These are phyloP conservation scores for Lepilemur ruficaudatus DNA, from an alignment of 2,797 vertebrate genomes.

Conservation along the genomic window DNA sequence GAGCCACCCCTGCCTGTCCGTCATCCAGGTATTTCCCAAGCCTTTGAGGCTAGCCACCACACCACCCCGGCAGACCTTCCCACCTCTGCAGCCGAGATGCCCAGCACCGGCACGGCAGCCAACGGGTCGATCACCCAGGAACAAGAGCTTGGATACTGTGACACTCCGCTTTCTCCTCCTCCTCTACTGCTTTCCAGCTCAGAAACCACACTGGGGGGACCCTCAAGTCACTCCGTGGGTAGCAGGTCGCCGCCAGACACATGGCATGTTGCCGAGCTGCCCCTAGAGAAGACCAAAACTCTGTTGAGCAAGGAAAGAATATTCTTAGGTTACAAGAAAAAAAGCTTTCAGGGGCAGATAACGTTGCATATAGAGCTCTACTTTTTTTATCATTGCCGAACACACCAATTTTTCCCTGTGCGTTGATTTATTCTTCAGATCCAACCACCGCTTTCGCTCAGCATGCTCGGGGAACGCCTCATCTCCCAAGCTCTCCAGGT, in stretches of 20 bases:
- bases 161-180: background rate
- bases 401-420: background rate
- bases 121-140: background rate
- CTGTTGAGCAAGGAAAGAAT: background rate
- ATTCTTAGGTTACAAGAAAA: background rate
- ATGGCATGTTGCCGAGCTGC: rapidly evolving
- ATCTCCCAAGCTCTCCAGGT: background rate
- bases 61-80: background rate
- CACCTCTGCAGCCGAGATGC: background rate
- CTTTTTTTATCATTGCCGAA: background rate
- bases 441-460: background rate
- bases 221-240: background rate
- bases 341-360: background rate
- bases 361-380: background rate
- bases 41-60: background rate
- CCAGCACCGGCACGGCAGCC: background rate
- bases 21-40: background rate
- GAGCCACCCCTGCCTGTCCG: background rate
- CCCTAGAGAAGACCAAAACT: background rate
- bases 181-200: background rate
- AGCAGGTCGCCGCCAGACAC: background rate
- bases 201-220: background rate
- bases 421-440: background rate
- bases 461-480: no score
- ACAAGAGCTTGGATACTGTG: background rate